Percentiles rank a stretch among this genome's conserved stretches.
phyloP scores from a whole-genome alignment of 2,113 vertebrate species.

The Lophotis ruficrista region DNA sequence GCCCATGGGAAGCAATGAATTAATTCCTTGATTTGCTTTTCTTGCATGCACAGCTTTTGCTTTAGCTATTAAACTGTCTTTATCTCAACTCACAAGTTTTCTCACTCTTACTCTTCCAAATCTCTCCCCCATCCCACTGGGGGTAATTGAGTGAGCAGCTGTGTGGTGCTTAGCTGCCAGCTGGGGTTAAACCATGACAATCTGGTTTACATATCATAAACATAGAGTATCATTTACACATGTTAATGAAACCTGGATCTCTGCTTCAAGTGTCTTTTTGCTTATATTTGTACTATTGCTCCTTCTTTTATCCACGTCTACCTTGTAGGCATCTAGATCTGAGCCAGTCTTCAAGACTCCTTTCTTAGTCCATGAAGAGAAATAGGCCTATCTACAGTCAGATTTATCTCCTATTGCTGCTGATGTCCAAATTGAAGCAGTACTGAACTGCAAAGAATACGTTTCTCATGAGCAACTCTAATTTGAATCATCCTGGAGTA shows the following conservation, averaged over 20 bases:
- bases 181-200: not conserved
- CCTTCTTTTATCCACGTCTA: not conserved
- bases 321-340: not conserved
- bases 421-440: not conserved
- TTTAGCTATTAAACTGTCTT: not conserved
- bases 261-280: not conserved
- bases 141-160: not conserved
- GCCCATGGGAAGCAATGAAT: not conserved
- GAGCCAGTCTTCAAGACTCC: not conserved
- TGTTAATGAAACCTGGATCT: not conserved
- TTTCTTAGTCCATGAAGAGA: not conserved
- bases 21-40: not conserved
- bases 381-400: not conserved
- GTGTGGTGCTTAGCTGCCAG: not conserved
- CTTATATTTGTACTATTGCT: not conserved
- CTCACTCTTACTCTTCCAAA: not conserved
- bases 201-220: not conserved
- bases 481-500: not conserved
- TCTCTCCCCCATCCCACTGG: not conserved
- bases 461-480: not conserved
- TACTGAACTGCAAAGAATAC: not conserved
- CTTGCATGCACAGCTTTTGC: not conserved
- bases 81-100: not conserved
- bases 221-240: not conserved
- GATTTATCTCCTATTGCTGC: not conserved